Evolutionary conservation across 37 sponge, comb jelly and placozoan genomes (phyloP).

Genomic region (Beroe ovata): DNA sequence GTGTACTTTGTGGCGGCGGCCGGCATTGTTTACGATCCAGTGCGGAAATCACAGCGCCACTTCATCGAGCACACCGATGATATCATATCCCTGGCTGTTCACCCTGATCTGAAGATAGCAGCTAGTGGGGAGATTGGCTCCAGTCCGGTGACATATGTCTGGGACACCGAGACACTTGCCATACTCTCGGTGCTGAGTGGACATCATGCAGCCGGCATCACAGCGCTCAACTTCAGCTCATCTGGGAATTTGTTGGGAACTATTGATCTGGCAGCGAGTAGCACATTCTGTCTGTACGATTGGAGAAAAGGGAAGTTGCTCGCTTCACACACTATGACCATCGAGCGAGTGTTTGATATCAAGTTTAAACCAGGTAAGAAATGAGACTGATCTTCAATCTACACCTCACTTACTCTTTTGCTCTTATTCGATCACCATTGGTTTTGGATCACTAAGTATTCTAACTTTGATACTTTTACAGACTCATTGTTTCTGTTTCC

Average conservation of each 20-base stretch:
- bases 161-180: conserved; percentile 81
- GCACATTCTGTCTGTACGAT: conserved; percentile 60
- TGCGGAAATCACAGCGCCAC: conserved; percentile 74
- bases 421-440: too few species aligned
- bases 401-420: too few species aligned
- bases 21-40: conserved; percentile 81
- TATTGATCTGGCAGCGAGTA: conserved; percentile 34
- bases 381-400: too few species aligned
- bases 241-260: conserved; percentile 77
- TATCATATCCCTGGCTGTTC: conserved; percentile 88
- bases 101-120: conserved; percentile 83
- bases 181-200: conserved; percentile 86
- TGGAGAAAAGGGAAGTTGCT: conserved; percentile 70
- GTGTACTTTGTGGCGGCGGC: conserved; percentile 98
- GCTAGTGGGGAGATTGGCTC: conserved; percentile 95
- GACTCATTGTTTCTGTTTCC: too few species aligned
- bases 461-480: too few species aligned
- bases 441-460: too few species aligned
- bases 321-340: conserved; percentile 36
- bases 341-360: conserved; percentile 78
- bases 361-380: conserved; percentile 80
- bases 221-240: conserved; percentile 79
- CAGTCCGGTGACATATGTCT: conserved; percentile 85
- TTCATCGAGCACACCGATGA: conserved; percentile 93
- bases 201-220: conserved; percentile 72